Percentiles rank a stretch among this genome's conserved stretches.
phyloP scores from a whole-genome alignment of 2,888 invertebrate genomes.

The Synanthedon andrenaeformis region DNA sequence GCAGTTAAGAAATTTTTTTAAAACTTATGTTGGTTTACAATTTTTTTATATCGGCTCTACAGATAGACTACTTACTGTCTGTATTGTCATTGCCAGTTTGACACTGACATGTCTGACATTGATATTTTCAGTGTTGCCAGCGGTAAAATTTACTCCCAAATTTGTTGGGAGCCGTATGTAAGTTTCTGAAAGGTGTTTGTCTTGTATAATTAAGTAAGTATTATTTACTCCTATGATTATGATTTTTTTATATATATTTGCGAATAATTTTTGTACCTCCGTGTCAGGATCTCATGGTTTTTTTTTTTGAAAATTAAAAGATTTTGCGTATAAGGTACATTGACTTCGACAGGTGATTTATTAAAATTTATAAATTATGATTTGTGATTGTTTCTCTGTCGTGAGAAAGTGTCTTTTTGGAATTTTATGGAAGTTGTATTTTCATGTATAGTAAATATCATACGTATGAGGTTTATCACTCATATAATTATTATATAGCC shows the following conservation, averaged over 20 bases:
- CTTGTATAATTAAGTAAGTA: not conserved
- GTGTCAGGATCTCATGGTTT: not conserved
- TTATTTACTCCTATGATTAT: not conserved
- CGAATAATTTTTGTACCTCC: not conserved
- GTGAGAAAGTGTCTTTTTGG: too few species aligned
- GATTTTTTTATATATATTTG: not conserved
- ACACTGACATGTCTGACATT: not conserved
- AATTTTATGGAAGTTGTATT: too few species aligned
- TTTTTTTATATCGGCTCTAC: conserved; percentile 18
- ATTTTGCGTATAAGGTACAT: not conserved
- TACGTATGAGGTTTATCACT: too few species aligned
- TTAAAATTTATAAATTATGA: too few species aligned
- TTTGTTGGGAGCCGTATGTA: not conserved
- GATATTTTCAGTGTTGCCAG: conserved; percentile 18
- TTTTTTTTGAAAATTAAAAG: not conserved
- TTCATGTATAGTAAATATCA: too few species aligned
- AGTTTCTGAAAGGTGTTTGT: not conserved
- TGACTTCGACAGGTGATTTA: too few species aligned
- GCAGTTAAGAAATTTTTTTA: conserved; percentile 38
- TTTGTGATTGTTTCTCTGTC: too few species aligned
- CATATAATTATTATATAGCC: too few species aligned
- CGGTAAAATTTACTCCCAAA: not conserved
- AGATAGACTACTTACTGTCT: conserved; percentile 6
- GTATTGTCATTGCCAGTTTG: conserved; percentile 11
- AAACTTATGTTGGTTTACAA: conserved; percentile 7